Conservation (phyloP, 2,888 invertebrate genomes). For the Malthinus seriepunctatus region DNA sequence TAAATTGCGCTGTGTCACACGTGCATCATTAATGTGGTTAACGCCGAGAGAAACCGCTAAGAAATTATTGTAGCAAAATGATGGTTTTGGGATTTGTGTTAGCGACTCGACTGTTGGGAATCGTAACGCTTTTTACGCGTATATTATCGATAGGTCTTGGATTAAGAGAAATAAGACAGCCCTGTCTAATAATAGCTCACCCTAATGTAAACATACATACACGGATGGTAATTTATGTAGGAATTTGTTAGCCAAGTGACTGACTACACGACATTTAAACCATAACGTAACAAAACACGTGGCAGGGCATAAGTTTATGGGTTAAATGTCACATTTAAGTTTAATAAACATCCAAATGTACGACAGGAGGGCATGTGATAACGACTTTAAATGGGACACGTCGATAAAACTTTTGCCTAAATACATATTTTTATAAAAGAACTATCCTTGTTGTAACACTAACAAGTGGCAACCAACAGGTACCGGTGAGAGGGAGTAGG, state of each 20-base stretch:
- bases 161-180: slow-evolving; percentile 10
- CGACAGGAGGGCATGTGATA: slow-evolving; percentile 23
- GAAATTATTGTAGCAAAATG: too few relatives aligned
- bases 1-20: slow-evolving; percentile 41
- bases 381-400: slow-evolving; percentile 13
- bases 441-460: slow-evolving; percentile 32
- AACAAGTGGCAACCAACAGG: slow-evolving; percentile 37
- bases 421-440: slow-evolving; percentile 23
- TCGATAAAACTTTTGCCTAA: background rate
- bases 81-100: background rate
- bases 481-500: slow-evolving; percentile 37
- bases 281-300: slow-evolving; percentile 28
- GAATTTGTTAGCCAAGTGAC: slow-evolving; percentile 24
- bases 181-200: slow-evolving; percentile 20
- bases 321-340: slow-evolving; percentile 32
- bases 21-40: slow-evolving; percentile 40
- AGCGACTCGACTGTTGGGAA: background rate
- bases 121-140: background rate
- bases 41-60: background rate
- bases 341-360: slow-evolving; percentile 20
- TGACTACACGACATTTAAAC: slow-evolving; percentile 22
- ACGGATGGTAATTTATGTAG: slow-evolving; percentile 24
- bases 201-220: slow-evolving; percentile 14
- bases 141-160: slow-evolving; percentile 7
- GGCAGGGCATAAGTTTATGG: slow-evolving; percentile 30